phyloP scores from a whole-genome alignment of 2,888 invertebrate species.

The Drosophila prolongata region DNA sequence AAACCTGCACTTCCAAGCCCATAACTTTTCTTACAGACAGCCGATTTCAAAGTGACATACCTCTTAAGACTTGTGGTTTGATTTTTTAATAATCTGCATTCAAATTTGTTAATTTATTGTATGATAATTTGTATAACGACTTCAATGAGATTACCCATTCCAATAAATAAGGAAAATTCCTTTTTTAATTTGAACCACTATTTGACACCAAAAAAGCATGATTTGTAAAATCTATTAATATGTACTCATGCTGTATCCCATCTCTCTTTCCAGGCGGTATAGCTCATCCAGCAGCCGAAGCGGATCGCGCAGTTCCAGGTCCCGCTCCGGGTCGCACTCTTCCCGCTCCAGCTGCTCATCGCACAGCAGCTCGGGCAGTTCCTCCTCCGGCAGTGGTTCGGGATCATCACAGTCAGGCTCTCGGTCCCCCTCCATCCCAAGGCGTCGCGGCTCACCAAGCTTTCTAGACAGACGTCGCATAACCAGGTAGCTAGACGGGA shows the following conservation, averaged over 20 bases:
- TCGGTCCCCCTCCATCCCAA: slow-evolving; percentile 95
- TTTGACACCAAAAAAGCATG: too few relatives aligned
- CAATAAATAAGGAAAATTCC: too few relatives aligned
- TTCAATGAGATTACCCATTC: too few relatives aligned
- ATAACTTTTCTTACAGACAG: too few relatives aligned
- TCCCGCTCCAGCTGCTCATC: slow-evolving; percentile 83
- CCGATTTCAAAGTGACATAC: too few relatives aligned
- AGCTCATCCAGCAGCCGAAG: slow-evolving; percentile 83
- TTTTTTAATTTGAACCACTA: too few relatives aligned
- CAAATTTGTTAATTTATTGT: too few relatives aligned
- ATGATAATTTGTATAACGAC: too few relatives aligned
- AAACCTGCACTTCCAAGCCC: too few relatives aligned
- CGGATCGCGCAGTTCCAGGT: slow-evolving; percentile 79
- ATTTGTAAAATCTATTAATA: not conserved
- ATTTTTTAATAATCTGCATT: too few relatives aligned
- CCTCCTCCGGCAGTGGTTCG: slow-evolving; percentile 80
- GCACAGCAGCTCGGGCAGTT: slow-evolving; percentile 81
- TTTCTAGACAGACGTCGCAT: slow-evolving; percentile 96
- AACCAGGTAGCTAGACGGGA: slow-evolving; percentile 90
- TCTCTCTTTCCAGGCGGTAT: slow-evolving; percentile 61
- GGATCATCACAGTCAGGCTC: slow-evolving; percentile 85
- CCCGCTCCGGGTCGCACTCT: slow-evolving; percentile 82
- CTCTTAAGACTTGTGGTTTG: too few relatives aligned
- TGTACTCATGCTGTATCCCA: not conserved
- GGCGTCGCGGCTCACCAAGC: slow-evolving; percentile 96